A percentile compares a stretch with the other conserved stretches of the same genome.
Evolutionary conservation across 1,140 invertebrate species (phyloP).

Genomic region (Aphelenchoides avenae): DNA sequence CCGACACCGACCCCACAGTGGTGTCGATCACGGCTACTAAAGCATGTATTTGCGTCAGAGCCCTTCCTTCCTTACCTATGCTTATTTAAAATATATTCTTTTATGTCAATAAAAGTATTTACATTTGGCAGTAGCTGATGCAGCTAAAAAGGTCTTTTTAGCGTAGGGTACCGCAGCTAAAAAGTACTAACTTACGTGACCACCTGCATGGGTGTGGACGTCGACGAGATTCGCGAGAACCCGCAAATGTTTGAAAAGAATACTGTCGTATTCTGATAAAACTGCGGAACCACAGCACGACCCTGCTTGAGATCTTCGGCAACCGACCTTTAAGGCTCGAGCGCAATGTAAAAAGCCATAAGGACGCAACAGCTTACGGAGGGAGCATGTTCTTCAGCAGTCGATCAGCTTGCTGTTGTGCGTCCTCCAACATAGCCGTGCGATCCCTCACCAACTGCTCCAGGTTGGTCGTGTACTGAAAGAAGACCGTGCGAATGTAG

Average conservation of each 20-base stretch:
- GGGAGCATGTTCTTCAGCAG: conserved; percentile 58
- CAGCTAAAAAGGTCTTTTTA: no score
- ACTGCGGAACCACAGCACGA: conserved; percentile 59
- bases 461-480: conserved; percentile 55
- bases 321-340: conserved; percentile 31
- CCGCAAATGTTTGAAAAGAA: conserved; percentile 59
- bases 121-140: no score
- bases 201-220: conserved; percentile 57
- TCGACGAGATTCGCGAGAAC: conserved; percentile 54
- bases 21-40: no score
- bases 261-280: conserved; percentile 60
- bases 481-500: no score
- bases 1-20: no score
- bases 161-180: no score
- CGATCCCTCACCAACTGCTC: conserved; percentile 56
- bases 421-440: conserved; percentile 55
- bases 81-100: no score
- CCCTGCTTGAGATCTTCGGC: conserved; percentile 61
- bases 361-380: conserved; percentile 21
- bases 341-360: no score
- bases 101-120: no score
- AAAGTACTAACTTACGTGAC: no score
- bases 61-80: no score
- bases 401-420: conserved; percentile 58
- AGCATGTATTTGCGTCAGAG: no score